phyloP scores from a whole-genome alignment of 2,888 invertebrate species.

The Perizoma affinitatum region DNA sequence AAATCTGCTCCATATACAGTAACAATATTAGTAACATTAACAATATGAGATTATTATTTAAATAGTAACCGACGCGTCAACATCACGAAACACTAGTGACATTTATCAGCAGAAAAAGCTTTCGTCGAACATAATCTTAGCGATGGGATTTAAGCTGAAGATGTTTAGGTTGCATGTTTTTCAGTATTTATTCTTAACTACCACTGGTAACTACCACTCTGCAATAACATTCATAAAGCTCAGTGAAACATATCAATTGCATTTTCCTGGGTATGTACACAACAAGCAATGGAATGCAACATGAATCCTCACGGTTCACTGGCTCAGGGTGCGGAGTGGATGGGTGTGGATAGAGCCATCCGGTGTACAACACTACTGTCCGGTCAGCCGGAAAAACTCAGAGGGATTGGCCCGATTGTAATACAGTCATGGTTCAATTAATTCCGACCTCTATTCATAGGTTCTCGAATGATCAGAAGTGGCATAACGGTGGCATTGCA shows the following conservation, averaged over 20 bases:
- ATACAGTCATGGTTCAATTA: conserved; percentile 37
- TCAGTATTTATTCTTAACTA: too few relatives aligned
- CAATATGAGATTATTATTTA: too few relatives aligned
- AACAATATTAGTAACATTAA: too few relatives aligned
- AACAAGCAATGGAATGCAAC: conserved; percentile 30
- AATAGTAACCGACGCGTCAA: too few relatives aligned
- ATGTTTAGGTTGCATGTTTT: too few relatives aligned
- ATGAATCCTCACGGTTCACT: conserved; percentile 32
- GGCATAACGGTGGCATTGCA: conserved; percentile 5
- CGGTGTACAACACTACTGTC: conserved; percentile 40
- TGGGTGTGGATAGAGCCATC: conserved; percentile 57
- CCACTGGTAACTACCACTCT: too few relatives aligned
- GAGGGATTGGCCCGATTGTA: conserved; percentile 37
- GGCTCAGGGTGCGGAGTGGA: conserved; percentile 43
- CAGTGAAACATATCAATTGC: conserved; percentile 3
- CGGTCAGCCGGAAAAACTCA: conserved; percentile 39
- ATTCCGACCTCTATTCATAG: conserved; percentile 13
- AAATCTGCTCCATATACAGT: too few relatives aligned
- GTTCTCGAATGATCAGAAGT: conserved; percentile 17
- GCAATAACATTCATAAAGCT: too few relatives aligned
- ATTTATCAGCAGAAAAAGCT: too few relatives aligned
- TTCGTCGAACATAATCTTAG: too few relatives aligned
- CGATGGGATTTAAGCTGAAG: too few relatives aligned
- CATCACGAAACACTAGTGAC: too few relatives aligned
- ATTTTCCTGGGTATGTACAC: conserved; percentile 15